phyloP scores from a whole-genome alignment of 2,888 invertebrate genomes.

The Lasioglossum vierecki region DNA sequence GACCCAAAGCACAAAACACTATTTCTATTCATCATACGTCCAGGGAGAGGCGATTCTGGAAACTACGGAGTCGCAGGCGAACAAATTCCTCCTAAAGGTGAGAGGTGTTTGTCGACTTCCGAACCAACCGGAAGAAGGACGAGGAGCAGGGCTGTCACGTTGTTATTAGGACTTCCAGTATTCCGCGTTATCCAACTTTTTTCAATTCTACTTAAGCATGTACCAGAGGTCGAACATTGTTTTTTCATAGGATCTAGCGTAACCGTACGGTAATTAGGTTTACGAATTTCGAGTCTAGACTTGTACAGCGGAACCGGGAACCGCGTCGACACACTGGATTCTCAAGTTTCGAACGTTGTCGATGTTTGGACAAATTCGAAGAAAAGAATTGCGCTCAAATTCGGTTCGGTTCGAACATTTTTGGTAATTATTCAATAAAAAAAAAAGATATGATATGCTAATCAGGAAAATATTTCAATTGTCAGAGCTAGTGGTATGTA shows the following conservation, averaged over 20 bases:
- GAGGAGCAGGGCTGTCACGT: conserved; percentile 34
- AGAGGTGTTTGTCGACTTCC: neutral
- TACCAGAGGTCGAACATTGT: conserved; percentile 54
- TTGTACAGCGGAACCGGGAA: neutral
- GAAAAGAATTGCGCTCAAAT: neutral
- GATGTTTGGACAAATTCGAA: neutral
- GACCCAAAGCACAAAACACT: conserved; percentile 76
- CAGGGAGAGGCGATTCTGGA: conserved; percentile 82
- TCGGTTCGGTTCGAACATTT: neutral
- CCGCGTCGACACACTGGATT: neutral
- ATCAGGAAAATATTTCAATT: no score
- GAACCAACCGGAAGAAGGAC: neutral
- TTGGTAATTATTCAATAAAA: no score
- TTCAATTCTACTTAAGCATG: conserved; percentile 65
- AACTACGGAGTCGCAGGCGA: conserved; percentile 79
- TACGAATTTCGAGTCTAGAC: conserved; percentile 60
- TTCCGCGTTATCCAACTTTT: conserved; percentile 66
- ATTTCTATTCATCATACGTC: conserved; percentile 81
- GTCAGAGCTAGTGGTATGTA: no score
- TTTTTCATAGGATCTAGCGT: conserved; percentile 65
- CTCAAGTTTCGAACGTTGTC: neutral
- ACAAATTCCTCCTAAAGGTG: conserved; percentile 77
- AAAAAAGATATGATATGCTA: neutral
- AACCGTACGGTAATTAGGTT: conserved; percentile 63
- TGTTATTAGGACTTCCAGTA: conserved; percentile 73